Evolutionary conservation across 2,113 vertebrate species (phyloP).

Genomic region (Orthochromis indermauri): DNA sequence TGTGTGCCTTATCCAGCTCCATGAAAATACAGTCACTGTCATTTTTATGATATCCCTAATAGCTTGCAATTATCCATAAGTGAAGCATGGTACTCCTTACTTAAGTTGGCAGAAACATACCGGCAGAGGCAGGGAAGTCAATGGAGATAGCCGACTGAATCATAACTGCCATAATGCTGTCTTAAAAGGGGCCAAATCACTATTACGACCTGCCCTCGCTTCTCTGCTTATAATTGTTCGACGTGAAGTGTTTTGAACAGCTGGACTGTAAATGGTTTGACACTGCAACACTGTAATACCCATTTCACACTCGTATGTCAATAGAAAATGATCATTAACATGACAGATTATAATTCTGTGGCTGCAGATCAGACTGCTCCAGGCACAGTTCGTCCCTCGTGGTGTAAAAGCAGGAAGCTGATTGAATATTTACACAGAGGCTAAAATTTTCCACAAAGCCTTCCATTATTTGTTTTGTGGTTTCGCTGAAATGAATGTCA

Average conservation of each 20-base stretch:
- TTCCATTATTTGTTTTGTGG: background rate
- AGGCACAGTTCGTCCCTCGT: background rate
- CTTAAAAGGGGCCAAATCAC: background rate
- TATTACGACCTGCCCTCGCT: background rate
- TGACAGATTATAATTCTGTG: background rate
- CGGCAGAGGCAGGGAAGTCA: background rate
- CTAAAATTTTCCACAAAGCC: background rate
- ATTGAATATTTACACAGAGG: background rate
- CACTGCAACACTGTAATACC: background rate
- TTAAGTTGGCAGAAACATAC: background rate
- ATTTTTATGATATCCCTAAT: background rate
- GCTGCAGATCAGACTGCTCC: background rate
- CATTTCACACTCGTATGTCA: background rate
- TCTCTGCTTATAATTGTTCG: background rate
- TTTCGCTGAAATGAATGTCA: background rate
- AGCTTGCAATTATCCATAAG: background rate
- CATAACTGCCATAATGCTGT: background rate
- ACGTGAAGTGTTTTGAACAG: background rate
- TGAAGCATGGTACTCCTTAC: background rate
- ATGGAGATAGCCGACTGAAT: background rate
- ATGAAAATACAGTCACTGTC: background rate
- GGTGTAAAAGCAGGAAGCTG: background rate
- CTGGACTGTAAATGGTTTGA: conserved; percentile 9
- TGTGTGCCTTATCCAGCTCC: background rate
- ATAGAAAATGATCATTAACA: conserved; percentile 16